Conservation (phyloP, 2,888 invertebrate species). For the Nomada flava region DNA sequence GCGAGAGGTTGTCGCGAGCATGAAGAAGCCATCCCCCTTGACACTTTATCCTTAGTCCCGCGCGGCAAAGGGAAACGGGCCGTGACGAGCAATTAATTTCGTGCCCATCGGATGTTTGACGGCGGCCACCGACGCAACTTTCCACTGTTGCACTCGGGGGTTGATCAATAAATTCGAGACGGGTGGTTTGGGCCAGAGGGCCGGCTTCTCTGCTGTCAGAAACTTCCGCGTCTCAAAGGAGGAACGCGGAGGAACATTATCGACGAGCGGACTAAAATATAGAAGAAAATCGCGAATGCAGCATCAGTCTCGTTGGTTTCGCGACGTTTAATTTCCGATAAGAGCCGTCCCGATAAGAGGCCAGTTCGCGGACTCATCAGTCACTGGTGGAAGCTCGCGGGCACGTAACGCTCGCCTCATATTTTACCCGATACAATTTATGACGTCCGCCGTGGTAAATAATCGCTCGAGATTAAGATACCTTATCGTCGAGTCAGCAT, state of each 20-base stretch:
- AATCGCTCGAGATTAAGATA: slow-evolving; percentile 56
- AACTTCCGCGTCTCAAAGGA: not conserved
- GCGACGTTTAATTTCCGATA: slow-evolving; percentile 41
- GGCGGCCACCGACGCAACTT: slow-evolving; percentile 35
- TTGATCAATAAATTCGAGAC: slow-evolving; percentile 34
- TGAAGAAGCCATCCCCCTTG: slow-evolving; percentile 59
- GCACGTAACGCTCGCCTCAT: slow-evolving; percentile 6
- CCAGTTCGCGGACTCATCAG: slow-evolving; percentile 23
- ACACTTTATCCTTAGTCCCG: slow-evolving; percentile 47
- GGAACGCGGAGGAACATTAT: not conserved
- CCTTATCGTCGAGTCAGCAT: slow-evolving; percentile 52
- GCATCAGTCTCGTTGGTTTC: not conserved
- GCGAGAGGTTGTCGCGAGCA: slow-evolving; percentile 43
- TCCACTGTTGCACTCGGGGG: slow-evolving; percentile 2
- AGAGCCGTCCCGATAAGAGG: not conserved
- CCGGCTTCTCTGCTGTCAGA: not conserved
- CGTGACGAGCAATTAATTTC: slow-evolving; percentile 72
- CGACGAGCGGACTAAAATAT: not conserved
- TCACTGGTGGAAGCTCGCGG: not conserved
- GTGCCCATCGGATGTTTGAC: slow-evolving; percentile 56
- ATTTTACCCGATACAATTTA: slow-evolving; percentile 39
- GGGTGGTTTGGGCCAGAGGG: not conserved
- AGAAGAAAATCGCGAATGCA: not conserved
- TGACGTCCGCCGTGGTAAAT: slow-evolving; percentile 39
- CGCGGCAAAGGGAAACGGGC: slow-evolving; percentile 44